Evolutionary conservation across 2,888 invertebrate species (phyloP), one percentile per base, ranked within the genome.

Genomic region (Apamea sordens): DNA sequence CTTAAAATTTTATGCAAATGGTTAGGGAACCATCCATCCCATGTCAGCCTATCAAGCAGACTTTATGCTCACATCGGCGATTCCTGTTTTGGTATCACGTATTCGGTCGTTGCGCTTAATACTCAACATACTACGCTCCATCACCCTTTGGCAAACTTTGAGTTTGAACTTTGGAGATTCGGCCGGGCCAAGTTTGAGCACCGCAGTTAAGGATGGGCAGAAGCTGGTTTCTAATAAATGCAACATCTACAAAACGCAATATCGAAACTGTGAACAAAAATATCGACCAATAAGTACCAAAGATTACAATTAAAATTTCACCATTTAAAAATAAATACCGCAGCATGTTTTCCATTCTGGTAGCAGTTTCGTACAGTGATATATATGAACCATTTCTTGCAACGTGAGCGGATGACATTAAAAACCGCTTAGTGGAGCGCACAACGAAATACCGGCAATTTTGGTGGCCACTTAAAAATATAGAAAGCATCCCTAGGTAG

Each of bases 351-450:
- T 86, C 87, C 84, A 86, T 87, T 90, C 85, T 83, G 77, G 68
- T 73, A 80, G 87, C 88, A 76, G 85, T 91, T 89, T 85, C 88
- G 88, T 91, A 83, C 89, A 83, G 89, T 91, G 91, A 92, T 92
- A 92, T 93, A 92, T 92, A 91, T 88, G 86, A 89, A 88, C 87
- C 90, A 91, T 92, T 93, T 94, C 94, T 94, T 92, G 91, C 93
- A 89, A 86, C 84, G 90, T 88, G 86, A 88, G 85, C 91, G 93
- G 93, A 93, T 93, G 94, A 94, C 95, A 95, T 95, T 95, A 95
- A 95, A 95, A 95, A 95, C 91, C 93, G 95, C 94, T 95, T 95
- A 95, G 95, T 91, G 85, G 89, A 89, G 80, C 87, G 89, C 88
- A 89, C 91, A 86, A 93, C 92, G 92, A 92, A 92, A 91, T 83